Conservation (phyloP, 2,888 invertebrate species). For the Calephelis perditalis region DNA sequence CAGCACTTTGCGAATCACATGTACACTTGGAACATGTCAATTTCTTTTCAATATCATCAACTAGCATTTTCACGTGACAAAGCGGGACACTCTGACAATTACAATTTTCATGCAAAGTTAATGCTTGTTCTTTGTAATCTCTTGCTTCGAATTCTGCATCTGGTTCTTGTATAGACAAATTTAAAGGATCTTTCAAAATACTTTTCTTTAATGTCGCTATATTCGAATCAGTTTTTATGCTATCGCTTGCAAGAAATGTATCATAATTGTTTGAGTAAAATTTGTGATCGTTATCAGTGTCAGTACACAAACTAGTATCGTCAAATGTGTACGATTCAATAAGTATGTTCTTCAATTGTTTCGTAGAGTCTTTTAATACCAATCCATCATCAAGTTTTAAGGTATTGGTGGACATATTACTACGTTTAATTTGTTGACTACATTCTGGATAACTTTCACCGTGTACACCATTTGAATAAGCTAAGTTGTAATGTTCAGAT, state of each 20-base stretch:
- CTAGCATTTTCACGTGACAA: slow-evolving; percentile 68
- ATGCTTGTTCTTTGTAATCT: not conserved
- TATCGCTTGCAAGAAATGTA: not conserved
- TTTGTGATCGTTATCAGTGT: slow-evolving; percentile 22
- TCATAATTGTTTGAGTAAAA: slow-evolving; percentile 23
- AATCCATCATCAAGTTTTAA: slow-evolving; percentile 34
- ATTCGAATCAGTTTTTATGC: not conserved
- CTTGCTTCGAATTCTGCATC: not conserved
- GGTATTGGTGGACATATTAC: slow-evolving; percentile 14
- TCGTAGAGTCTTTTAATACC: slow-evolving; percentile 37
- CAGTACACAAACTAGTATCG: slow-evolving; percentile 32
- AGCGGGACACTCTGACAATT: slow-evolving; percentile 59
- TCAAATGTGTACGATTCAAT: slow-evolving; percentile 36
- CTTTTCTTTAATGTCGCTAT: not conserved
- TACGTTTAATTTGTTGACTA: not conserved
- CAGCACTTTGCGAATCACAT: slow-evolving; percentile 53
- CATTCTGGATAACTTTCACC: not conserved
- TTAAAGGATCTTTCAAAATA: not conserved
- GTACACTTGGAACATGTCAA: slow-evolving; percentile 52
- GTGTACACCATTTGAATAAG: not conserved
- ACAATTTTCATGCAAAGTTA: slow-evolving; percentile 34
- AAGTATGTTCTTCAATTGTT: slow-evolving; percentile 29
- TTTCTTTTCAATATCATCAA: slow-evolving; percentile 59
- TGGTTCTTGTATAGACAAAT: not conserved
- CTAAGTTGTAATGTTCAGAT: slow-evolving; percentile 19